Conservation (phyloP, 2,113 vertebrate genomes). For the Phoxinus phoxinus region DNA sequence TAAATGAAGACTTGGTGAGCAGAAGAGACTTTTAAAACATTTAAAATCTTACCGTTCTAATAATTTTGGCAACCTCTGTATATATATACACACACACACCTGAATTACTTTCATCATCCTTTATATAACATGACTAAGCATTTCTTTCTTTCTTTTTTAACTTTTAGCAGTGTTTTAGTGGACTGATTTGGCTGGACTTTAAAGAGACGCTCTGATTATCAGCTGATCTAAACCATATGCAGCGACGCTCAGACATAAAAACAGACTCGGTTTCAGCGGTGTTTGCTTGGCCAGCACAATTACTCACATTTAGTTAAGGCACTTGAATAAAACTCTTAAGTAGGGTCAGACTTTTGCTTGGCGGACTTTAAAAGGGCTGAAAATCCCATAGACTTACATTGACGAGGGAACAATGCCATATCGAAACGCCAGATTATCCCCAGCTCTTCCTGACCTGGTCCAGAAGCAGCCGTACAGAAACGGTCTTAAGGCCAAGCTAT, state of each 20-base stretch:
- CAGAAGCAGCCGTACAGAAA: neutral
- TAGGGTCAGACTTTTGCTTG: neutral
- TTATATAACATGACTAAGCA: neutral
- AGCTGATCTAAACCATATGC: conserved; percentile 50
- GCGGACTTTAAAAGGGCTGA: neutral
- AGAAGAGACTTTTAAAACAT: too few species aligned
- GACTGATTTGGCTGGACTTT: conserved; percentile 42
- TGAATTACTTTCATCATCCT: neutral
- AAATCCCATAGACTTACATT: neutral
- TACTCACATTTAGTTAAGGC: neutral
- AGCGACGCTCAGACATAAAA: neutral
- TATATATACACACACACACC: too few species aligned
- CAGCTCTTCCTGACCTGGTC: neutral
- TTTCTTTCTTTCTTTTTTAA: neutral
- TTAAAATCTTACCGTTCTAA: too few species aligned
- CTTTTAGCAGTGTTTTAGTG: neutral
- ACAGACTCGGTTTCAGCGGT: neutral
- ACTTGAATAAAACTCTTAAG: neutral
- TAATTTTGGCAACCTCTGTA: too few species aligned
- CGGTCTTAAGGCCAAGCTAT: neutral
- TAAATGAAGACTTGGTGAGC: too few species aligned
- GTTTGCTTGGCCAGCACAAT: neutral
- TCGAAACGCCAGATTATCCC: neutral
- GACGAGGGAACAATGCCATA: neutral
- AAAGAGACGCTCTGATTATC: conserved; percentile 17